Evolutionary conservation across 2,888 invertebrate species (phyloP), one percentile per base, ranked within the genome.

Genomic region (Melolontha melolontha): DNA sequence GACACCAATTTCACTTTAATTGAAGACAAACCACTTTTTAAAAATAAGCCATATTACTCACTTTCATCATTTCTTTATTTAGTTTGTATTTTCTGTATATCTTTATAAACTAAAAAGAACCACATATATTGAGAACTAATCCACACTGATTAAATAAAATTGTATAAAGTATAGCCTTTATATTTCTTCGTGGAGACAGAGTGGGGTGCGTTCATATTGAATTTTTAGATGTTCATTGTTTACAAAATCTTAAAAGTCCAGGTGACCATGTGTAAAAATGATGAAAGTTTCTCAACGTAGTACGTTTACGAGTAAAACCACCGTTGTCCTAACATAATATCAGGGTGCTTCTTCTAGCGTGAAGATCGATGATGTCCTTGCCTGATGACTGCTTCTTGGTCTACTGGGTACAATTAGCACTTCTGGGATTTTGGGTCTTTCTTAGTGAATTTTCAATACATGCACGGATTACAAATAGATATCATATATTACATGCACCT

Each of bases 331-430:
- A 76, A 78, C 41, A 27, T 39, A 12, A 57, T 57, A 62, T 47
- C 47, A 62, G 78, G 78, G 79, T 78, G 75, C 72, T 75, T 75
- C 76, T 68, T 76, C 75, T 78, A 80, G 74, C 81, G 80, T 81
- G 73, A 83, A 83, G 82, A 82, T 82, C 74, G 52, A 69, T 77
- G 83, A 83, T 83, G 81, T 75, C 83, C 83, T 83, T 82, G 81
- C 74, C 55, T 72, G 62, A 51, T 40, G 47, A 57, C 50, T 74
- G 76, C 69, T 74, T 74, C 76, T 77, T 75, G 80, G 79, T 81
- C 80, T 78, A 77, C 65, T 77, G 79, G 71, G 72, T 74, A 75
- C 77, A 78, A 79, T 80, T 78, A 78, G 74, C 62, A 67, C 71
- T 70, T 69, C 71, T 70, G 70, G 70, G 69, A 70, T 72, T 74